Base-by-base conservation (phyloP, 2,113 vertebrate genomes). In the Hippocampus abdominalis region DNA sequence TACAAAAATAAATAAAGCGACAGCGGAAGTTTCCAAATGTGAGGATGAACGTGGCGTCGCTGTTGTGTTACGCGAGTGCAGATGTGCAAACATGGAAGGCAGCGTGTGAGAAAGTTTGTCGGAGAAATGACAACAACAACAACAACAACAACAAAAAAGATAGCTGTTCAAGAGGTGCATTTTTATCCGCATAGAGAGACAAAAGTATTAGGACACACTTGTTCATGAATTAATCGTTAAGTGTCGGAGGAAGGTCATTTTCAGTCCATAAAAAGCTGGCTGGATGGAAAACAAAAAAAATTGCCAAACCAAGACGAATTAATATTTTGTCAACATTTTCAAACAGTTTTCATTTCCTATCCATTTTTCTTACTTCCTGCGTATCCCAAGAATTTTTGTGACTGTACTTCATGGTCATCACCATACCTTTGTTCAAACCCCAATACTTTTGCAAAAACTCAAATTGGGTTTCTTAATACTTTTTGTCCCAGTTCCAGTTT, bases 1-100 rank as follows among this genome's bases (percentile, higher is more conserved):
- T 25, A 44, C 42, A 46, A 82, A 81, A 83, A 60, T 60, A 60
- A 60, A 18, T 44, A 57, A 25, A n/a, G 21, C 23, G 4, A 15
- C 1, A 32, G n/a, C n/a, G 25, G 23, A 25, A 25, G 20, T 62
- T 21, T n/a, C 18, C 3, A 39, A 21, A 40, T 11, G n/a, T 64
- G 36, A 42, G 21, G 5, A 25, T 42, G 61, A 64, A 6, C 21
- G 62, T 64, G 62, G 62, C 62, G 62, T 42, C 32, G 36, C 27
- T 60, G 57, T 59, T 3, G 8, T 63, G 10, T 62, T 23, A 27
- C 32, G 57, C 29, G 29, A 18, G 57, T 32, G 21, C 51, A 54
- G 21, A 23, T 60, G 27, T 32, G 57, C 57, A 8, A 60, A 60
- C 57, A 32, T 32, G 57, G 29, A 18, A 60, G 57, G 57, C 57